phyloP scores from a whole-genome alignment of 2,888 invertebrate genomes.

The Seira musarum region DNA sequence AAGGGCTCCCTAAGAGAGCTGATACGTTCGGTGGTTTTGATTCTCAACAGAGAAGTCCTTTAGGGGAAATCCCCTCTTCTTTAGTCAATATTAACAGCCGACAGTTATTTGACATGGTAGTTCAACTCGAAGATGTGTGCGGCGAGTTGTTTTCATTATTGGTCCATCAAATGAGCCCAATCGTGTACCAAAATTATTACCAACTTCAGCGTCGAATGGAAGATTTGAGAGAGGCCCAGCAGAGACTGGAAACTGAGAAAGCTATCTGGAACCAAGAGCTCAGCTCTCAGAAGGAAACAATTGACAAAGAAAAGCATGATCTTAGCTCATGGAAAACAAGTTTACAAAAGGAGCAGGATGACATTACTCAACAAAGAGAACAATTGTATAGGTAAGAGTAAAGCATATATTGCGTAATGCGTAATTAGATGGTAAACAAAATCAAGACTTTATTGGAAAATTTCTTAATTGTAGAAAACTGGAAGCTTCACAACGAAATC shows the following conservation, averaged over 20 bases:
- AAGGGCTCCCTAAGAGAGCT: constrained; percentile 90
- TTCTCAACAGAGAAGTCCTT: constrained; percentile 70
- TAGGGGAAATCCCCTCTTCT: neutral
- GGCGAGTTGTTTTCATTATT: constrained; percentile 69
- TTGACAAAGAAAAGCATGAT: constrained; percentile 64
- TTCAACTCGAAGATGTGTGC: constrained; percentile 68
- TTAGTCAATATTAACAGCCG: constrained; percentile 21
- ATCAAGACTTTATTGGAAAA: neutral
- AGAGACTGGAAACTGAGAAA: constrained; percentile 68
- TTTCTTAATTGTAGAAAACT: constrained; percentile 75
- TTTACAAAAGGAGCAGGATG: constrained; percentile 84
- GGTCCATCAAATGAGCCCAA: constrained; percentile 67
- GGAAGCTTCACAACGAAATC: constrained; percentile 81
- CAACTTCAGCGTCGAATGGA: constrained; percentile 69
- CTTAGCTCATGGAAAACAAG: constrained; percentile 74
- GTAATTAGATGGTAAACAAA: no score
- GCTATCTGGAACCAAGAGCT: constrained; percentile 67
- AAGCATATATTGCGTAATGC: neutral
- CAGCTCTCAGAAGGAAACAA: constrained; percentile 62
- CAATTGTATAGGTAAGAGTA: constrained; percentile 80
- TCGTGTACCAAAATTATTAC: constrained; percentile 66
- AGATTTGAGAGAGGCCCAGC: constrained; percentile 69
- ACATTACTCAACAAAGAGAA: constrained; percentile 92
- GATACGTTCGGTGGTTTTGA: constrained; percentile 98
- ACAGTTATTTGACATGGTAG: constrained; percentile 64